Conservation (phyloP, 2,113 vertebrate genomes). For the Tychaedon coryphoeus region DNA sequence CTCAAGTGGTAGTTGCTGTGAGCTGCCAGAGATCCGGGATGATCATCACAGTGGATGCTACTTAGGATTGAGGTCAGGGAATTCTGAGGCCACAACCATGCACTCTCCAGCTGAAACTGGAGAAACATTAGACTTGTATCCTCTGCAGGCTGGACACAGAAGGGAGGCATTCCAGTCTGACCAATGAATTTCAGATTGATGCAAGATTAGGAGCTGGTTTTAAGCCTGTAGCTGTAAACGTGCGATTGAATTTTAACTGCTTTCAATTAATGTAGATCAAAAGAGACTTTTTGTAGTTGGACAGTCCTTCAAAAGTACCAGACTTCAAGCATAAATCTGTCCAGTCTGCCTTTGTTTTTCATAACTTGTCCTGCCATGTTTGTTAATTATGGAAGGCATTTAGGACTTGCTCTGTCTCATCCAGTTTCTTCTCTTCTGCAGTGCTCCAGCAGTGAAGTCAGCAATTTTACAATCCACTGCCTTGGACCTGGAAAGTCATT, state of each 20-base stretch:
- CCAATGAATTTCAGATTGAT: not conserved
- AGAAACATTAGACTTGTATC: not conserved
- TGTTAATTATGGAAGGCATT: slow-evolving; percentile 56
- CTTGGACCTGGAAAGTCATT: slow-evolving; percentile 21
- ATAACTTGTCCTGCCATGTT: slow-evolving; percentile 56
- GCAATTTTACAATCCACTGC: slow-evolving; percentile 28
- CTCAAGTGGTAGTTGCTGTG: not conserved
- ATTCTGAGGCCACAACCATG: not conserved
- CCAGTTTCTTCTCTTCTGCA: slow-evolving; percentile 33
- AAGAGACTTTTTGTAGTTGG: slow-evolving; percentile 27
- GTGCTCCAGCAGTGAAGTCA: slow-evolving; percentile 26
- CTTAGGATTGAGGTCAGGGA: not conserved
- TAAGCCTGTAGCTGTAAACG: slow-evolving; percentile 1
- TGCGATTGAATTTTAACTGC: slow-evolving; percentile 38
- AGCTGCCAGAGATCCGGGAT: accelerated
- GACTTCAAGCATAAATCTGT: slow-evolving; percentile 50
- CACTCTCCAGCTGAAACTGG: not conserved
- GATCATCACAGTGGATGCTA: not conserved
- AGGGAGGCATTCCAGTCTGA: not conserved
- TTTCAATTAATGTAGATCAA: slow-evolving; percentile 39
- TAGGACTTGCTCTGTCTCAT: slow-evolving; percentile 53
- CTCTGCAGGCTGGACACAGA: not conserved
- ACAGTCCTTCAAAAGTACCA: slow-evolving; percentile 41
- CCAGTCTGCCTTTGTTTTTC: slow-evolving; percentile 36
- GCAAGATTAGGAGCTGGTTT: not conserved